phyloP scores from a whole-genome alignment of 2,888 invertebrate species.

The Drosophila koepferae region DNA sequence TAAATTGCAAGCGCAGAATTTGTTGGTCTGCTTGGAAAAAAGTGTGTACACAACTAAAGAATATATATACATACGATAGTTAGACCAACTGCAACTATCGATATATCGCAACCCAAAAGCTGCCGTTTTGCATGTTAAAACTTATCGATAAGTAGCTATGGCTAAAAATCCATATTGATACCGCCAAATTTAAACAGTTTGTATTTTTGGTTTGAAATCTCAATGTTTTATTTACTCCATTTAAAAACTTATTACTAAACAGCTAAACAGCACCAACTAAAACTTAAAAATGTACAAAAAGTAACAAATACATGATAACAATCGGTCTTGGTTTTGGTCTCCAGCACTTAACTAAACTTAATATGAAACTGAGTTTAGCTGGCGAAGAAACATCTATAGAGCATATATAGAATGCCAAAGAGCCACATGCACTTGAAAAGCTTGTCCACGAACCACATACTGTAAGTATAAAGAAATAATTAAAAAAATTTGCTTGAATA shows the following conservation, averaged over 20 bases:
- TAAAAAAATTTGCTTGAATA: background rate
- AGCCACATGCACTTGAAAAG: conserved; percentile 90
- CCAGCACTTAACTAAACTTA: conserved; percentile 67
- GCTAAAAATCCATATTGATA: background rate
- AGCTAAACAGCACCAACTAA: conserved; percentile 66
- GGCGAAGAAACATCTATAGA: conserved; percentile 78
- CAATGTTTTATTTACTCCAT: conserved; percentile 51
- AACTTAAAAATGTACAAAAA: conserved; percentile 40
- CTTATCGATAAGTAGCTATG: conserved; percentile 20
- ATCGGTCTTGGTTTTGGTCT: conserved; percentile 61
- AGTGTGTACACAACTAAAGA: conserved; percentile 44
- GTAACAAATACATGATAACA: conserved; percentile 43
- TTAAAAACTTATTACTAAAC: conserved; percentile 39
- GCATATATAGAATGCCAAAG: conserved; percentile 87
- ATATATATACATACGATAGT: conserved; percentile 14
- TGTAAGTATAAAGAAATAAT: conserved; percentile 85
- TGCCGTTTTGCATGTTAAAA: background rate
- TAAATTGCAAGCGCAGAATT: conserved; percentile 42
- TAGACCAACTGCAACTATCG: conserved; percentile 16
- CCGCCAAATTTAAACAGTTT: conserved; percentile 6
- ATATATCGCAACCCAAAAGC: conserved; percentile 23
- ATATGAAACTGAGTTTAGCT: conserved; percentile 39
- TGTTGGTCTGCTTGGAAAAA: conserved; percentile 41
- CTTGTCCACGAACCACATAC: conserved; percentile 94
- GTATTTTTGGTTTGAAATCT: background rate